Base-by-base conservation (phyloP, 1,140 invertebrate species). In the Orussus abietinus region DNA sequence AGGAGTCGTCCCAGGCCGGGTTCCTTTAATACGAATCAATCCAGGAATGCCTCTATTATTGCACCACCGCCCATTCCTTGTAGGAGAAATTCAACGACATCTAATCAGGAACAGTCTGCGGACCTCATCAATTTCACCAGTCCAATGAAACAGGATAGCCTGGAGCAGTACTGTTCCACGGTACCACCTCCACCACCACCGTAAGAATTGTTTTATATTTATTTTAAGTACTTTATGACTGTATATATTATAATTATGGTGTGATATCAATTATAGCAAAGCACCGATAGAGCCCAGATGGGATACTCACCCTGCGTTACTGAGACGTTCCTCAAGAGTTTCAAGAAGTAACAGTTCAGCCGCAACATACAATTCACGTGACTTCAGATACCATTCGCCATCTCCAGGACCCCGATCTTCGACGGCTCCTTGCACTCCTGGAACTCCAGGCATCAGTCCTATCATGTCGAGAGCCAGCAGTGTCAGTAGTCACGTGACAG, bases 41-140 rank as follows among this genome's bases (percentile, higher is more conserved):
- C 57, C 31, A 68, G 64, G 50, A 72, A 64, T 49, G 42, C 53
- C 22, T 55, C 70, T 20, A 70, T 79, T 41, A 64, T 79, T 47
- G 77, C 76, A 46, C 77, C 77, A 26, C 77, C 76, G 12, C 63
- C 68, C 37, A 58, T 70, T 37, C 70, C 72, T 39, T 67, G 64
- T 54, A 69, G 77, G 57, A 73, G 73, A 53, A 74, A 67, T 64
- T 75, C 63, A 51, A 62, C 64, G 14, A 76, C 79, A 18, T 67
- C 77, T 42, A 71, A 68, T 5, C 63, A 69, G 22, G 66, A 62
- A 32, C 75, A 78, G 21, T 76, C 72, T 42, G 75, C 73, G 37
- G 85, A 88, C 66, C 64, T 88, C 12, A 88, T 88, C 46, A 86
- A 81, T 35, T 86, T 87, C 57, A 77, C 80, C 17, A 86, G 81